These are phyloP conservation scores for Saxicola maurus DNA, from an alignment of 2,797 vertebrate genomes.

Conservation along the genomic window DNA sequence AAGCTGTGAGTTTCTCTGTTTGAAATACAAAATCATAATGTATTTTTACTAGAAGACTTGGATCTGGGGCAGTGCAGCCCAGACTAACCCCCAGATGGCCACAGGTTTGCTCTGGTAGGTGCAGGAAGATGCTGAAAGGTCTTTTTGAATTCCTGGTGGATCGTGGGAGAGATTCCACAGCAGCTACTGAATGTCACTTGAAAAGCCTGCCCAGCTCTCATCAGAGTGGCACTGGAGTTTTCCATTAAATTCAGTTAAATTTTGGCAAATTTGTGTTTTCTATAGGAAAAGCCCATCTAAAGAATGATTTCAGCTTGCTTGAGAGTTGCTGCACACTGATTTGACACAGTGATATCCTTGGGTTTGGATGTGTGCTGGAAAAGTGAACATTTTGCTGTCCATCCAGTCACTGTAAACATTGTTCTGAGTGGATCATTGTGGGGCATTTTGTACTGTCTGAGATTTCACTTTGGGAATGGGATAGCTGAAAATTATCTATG, in stretches of 20 bases:
- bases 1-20: not conserved
- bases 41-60: accelerated
- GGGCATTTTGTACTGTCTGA: not conserved
- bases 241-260: not conserved
- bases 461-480: not conserved
- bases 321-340: not conserved
- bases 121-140: not conserved
- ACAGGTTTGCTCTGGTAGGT: not conserved
- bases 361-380: not conserved
- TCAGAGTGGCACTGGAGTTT: not conserved
- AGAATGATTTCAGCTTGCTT: not conserved
- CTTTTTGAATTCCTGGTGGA: not conserved
- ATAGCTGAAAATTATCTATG: not conserved
- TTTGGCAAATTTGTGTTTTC: not conserved
- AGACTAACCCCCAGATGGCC: not conserved
- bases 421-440: not conserved
- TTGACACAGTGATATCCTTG: not conserved
- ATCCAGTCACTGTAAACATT: not conserved
- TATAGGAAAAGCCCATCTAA: not conserved
- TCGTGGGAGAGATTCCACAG: accelerated
- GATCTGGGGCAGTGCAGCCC: not conserved
- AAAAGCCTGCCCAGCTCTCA: not conserved
- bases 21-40: not conserved
- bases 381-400: not conserved
- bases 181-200: accelerated